Evolutionary conservation across 2,113 vertebrate genomes (phyloP), one percentile per base, ranked within the genome.

Genomic region (Cettia cetti): DNA sequence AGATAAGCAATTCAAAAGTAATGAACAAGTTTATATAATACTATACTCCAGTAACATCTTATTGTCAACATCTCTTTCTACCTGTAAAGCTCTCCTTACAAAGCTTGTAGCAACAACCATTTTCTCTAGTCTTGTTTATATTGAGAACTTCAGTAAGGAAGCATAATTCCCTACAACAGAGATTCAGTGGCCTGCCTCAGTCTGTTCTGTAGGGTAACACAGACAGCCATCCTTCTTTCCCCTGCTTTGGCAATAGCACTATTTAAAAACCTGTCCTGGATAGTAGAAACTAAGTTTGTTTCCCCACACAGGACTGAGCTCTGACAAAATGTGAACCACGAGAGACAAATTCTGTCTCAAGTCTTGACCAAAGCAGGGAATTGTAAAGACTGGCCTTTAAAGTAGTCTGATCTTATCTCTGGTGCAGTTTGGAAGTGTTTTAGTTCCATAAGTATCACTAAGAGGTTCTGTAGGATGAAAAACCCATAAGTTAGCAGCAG

Each of bases 321-420:
- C 15, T 68, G 52, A n/a, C 10, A 71, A 84, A 79, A 72, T 0
- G 0, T 50, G 24, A 91, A 39, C 13, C 13, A 9, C 0, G 0
- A 22, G 54, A 75, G 60, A 54, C 7, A 81, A 54, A 59, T 52
- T 50, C 26, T 70, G 19, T 57, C 11, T 60, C 15, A 35, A 52
- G 3, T 14, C 28, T 56, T 75, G 31, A 35, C 17, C 47, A 75
- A 45, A 69, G 52, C 60, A 60, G n/a, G 28, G 17, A 66, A 40
- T 35, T 60, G 7, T 63, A 33, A 68, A 63, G 15, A 19, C 9
- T 33, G 23, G 6, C 31, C 65, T 87, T 69, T 54, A 30, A 14
- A 79, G 17, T 21, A 68, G 15, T 0, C 0, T 6, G 2, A 16
- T 60, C 31, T 80, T 61, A 30, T 63, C 59, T 72, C 37, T 50